A percentile compares a stretch with the other conserved stretches of the same genome.
These are phyloP conservation scores for Manis crassicaudata DNA, from an alignment of 2,797 vertebrate species.

Conservation along the genomic window DNA sequence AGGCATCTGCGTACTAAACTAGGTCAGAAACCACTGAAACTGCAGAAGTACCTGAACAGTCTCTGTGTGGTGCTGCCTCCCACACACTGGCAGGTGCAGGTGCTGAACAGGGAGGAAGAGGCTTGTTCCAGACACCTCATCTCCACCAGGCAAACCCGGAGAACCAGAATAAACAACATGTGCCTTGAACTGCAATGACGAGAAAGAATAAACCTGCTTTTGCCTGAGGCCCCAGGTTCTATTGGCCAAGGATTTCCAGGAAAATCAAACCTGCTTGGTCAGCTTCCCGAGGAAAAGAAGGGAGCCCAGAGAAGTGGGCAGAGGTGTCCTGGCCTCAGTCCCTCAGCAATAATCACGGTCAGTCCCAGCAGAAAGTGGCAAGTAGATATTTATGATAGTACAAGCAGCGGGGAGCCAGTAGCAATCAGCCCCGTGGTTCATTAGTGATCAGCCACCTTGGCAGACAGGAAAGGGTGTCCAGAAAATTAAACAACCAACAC, in stretches of 20 bases:
- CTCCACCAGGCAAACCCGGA: conserved; percentile 8
- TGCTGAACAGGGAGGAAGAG: neutral
- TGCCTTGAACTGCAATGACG: neutral
- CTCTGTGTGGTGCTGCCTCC: neutral
- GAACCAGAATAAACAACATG: conserved; percentile 31
- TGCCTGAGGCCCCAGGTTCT: neutral
- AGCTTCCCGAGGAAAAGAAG: conserved; percentile 5
- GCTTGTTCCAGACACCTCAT: conserved; percentile 38
- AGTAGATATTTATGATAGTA: conserved; percentile 58
- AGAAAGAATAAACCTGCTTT: neutral
- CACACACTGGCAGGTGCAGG: neutral
- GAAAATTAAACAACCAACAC: neutral
- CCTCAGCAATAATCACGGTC: conserved; percentile 62
- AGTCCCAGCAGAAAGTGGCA: conserved; percentile 56
- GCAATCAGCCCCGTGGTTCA: conserved; percentile 25
- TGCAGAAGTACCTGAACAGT: neutral
- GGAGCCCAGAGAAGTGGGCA: conserved; percentile 14
- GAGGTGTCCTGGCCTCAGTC: conserved; percentile 9
- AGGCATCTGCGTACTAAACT: conserved; percentile 25
- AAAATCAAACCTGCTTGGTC: neutral
- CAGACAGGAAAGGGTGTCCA: conserved; percentile 27
- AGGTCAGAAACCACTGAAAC: conserved; percentile 57
- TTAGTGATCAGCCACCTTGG: conserved; percentile 28
- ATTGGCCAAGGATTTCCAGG: neutral
- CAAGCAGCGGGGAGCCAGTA: neutral